phyloP scores from a whole-genome alignment of 2,113 vertebrate species.

The Heterotilapia buettikoferi region DNA sequence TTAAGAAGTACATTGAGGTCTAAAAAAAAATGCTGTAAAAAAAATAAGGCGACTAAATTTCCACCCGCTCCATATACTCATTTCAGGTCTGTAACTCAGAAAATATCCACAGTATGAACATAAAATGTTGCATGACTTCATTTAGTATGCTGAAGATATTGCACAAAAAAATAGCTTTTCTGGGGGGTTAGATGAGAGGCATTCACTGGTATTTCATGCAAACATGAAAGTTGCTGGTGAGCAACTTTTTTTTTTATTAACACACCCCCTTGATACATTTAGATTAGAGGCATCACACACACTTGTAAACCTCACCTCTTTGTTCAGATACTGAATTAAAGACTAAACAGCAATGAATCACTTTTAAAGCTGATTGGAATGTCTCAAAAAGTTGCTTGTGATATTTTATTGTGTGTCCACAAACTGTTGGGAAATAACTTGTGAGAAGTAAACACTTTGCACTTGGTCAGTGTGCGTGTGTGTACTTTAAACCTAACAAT shows the following conservation, averaged over 20 bases:
- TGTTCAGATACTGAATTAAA: conserved; percentile 35
- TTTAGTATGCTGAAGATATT: background rate
- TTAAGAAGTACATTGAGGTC: background rate
- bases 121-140: background rate
- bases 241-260: background rate
- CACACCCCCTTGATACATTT: background rate
- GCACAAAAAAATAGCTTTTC: background rate
- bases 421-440: conserved; percentile 36
- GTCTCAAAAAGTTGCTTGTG: conserved; percentile 14
- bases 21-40: background rate
- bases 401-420: conserved; percentile 23
- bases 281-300: background rate
- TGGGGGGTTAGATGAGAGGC: background rate
- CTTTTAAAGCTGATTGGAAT: conserved; percentile 7
- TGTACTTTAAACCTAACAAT: conserved; percentile 7
- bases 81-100: background rate
- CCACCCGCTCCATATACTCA: background rate
- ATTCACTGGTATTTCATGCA: background rate
- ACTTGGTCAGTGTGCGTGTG: conserved; percentile 18
- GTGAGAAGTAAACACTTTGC: conserved; percentile 66
- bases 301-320: background rate
- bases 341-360: background rate
- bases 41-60: background rate
- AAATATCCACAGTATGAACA: background rate
- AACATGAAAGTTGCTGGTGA: background rate